These are phyloP conservation scores for Pteronura brasiliensis DNA, from an alignment of 2,113 vertebrate genomes.

Conservation along the genomic window DNA sequence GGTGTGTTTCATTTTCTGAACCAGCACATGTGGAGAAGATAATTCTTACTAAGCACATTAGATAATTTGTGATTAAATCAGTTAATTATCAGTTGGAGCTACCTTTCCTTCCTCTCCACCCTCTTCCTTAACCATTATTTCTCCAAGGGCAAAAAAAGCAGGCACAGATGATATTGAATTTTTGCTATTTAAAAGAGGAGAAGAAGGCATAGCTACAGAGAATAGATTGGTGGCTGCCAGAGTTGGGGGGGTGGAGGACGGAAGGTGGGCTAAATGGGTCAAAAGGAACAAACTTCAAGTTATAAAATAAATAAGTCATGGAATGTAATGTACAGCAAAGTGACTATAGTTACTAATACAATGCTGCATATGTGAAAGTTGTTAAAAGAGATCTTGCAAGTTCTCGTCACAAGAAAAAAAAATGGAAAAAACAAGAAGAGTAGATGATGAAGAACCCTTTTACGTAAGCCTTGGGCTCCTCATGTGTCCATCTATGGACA, in stretches of 20 bases:
- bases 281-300: neutral
- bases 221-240: neutral
- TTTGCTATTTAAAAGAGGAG: constrained; percentile 25
- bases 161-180: neutral
- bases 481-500: neutral
- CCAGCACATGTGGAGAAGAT: constrained; percentile 43
- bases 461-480: neutral
- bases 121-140: constrained; percentile 54
- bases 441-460: neutral
- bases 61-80: constrained; percentile 49
- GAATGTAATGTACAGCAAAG: neutral
- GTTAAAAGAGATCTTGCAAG: neutral
- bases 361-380: neutral
- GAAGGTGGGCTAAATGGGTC: neutral
- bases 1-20: constrained; percentile 41
- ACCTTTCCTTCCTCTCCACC: constrained; percentile 61
- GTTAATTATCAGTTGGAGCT: neutral
- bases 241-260: neutral
- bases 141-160: neutral
- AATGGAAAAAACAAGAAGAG: neutral
- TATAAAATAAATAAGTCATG: neutral
- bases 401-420: neutral
- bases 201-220: neutral
- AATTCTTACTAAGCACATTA: constrained; percentile 31
- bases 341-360: neutral